Percentiles rank a stretch among this genome's conserved stretches.
Conservation (phyloP, 2,797 vertebrate genomes). For the Gadopsis bispinosus region DNA sequence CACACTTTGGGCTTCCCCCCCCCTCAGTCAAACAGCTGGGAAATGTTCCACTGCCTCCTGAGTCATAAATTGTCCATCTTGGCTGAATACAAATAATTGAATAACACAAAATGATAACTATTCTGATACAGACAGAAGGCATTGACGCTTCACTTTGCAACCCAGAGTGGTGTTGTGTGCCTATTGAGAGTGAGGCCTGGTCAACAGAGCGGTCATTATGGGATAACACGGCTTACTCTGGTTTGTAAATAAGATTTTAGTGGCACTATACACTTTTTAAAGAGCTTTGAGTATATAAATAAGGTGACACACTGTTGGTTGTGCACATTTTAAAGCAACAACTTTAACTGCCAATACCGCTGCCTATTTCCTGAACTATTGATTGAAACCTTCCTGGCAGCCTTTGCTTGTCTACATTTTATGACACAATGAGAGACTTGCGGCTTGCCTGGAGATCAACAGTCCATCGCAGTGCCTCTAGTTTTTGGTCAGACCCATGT, state of each 20-base stretch:
- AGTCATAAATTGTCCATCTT: conserved; percentile 20
- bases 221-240: neutral
- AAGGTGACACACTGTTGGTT: neutral
- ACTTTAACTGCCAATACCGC: neutral
- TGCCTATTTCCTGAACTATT: neutral
- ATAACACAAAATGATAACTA: neutral
- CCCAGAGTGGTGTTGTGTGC: neutral
- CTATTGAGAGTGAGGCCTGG: neutral
- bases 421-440: conserved; percentile 24
- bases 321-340: neutral
- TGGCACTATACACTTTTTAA: neutral
- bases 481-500: conserved; percentile 9
- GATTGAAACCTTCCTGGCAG: conserved; percentile 17
- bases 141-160: neutral
- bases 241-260: neutral
- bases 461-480: conserved; percentile 18
- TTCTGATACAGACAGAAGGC: neutral
- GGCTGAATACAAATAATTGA: conserved; percentile 11
- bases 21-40: conserved; percentile 19
- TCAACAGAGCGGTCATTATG: neutral
- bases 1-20: conserved; percentile 21
- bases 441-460: neutral
- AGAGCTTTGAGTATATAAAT: neutral
- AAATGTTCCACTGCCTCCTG: conserved; percentile 35
- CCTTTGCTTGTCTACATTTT: conserved; percentile 18